Evolutionary conservation across 64 coral and sea anemone genomes (phyloP).

Genomic region (Stichodactyla mertensii): DNA sequence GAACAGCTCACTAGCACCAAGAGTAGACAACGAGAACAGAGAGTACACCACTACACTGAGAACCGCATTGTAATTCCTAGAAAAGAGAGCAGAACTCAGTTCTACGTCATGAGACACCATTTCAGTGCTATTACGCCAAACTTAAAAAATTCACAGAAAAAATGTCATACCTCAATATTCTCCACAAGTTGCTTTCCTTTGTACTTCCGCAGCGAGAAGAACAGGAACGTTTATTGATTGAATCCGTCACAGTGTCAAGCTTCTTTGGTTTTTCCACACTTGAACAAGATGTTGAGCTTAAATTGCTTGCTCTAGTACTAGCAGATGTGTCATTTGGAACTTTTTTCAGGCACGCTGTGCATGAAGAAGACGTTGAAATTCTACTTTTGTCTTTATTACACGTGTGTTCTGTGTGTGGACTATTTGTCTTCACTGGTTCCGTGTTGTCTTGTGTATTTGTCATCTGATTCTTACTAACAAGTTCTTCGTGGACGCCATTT

Average conservation of each 20-base stretch:
- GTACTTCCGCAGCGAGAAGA: background rate
- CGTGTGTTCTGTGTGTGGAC: background rate
- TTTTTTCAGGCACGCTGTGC: background rate
- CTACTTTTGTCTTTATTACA: background rate
- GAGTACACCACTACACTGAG: slow-evolving; percentile 45
- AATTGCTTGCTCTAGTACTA: background rate
- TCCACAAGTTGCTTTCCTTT: slow-evolving; percentile 3
- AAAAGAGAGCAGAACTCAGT: background rate
- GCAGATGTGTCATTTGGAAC: background rate
- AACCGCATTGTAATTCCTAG: slow-evolving; percentile 37
- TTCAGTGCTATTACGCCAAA: too few species aligned
- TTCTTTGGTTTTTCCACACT: background rate
- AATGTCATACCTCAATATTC: slow-evolving; percentile 4
- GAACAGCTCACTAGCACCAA: slow-evolving; percentile 82
- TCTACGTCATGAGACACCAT: too few species aligned
- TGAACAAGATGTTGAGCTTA: background rate
- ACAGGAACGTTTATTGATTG: background rate
- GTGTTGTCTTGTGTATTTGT: background rate
- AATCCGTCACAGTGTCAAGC: background rate
- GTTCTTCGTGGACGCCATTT: background rate
- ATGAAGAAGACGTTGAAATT: background rate
- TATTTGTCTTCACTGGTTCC: background rate
- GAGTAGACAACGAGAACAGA: slow-evolving; percentile 28
- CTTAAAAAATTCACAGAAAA: too few species aligned
- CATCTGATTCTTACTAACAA: background rate